Evolutionary conservation across 2,888 invertebrate species (phyloP).

Genomic region (Alviniconcha strummeri): DNA sequence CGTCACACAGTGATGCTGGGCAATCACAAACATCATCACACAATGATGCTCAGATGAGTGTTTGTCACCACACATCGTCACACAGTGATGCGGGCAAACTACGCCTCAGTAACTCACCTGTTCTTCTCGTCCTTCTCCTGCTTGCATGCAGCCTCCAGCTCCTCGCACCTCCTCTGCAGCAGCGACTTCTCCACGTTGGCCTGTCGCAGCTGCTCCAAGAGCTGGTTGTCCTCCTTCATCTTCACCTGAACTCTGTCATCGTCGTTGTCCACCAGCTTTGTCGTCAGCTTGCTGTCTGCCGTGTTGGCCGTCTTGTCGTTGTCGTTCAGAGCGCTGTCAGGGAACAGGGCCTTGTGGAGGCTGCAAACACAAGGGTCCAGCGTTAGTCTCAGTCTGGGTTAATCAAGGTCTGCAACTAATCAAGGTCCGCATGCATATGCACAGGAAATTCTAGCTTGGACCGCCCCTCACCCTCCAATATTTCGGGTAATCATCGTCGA

Average conservation of each 20-base stretch:
- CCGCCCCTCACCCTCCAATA: too few relatives aligned
- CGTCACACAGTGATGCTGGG: too few relatives aligned
- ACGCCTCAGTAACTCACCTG: constrained; percentile 12
- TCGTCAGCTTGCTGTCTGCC: neutral
- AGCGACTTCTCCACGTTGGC: constrained; percentile 22
- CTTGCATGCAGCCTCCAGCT: constrained; percentile 21
- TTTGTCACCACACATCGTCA: too few relatives aligned
- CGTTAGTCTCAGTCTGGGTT: neutral
- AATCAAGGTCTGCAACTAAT: neutral
- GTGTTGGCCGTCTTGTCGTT: neutral
- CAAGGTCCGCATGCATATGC: too few relatives aligned
- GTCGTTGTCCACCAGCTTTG: neutral
- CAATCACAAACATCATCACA: too few relatives aligned
- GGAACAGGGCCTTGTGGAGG: constrained; percentile 30
- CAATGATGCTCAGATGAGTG: too few relatives aligned
- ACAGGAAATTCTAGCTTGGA: too few relatives aligned
- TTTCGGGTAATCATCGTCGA: too few relatives aligned
- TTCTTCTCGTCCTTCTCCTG: constrained; percentile 23
- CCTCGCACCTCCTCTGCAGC: constrained; percentile 14
- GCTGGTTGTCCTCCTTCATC: constrained; percentile 27
- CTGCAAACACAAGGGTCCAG: neutral
- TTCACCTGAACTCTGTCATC: neutral
- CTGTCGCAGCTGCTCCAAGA: constrained; percentile 30
- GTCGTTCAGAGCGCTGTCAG: constrained; percentile 11
- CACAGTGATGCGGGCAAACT: too few relatives aligned